Percentiles rank a stretch among this genome's conserved stretches.
phyloP scores from a whole-genome alignment of 2,888 invertebrate genomes.

The Nesidiocoris tenuis region DNA sequence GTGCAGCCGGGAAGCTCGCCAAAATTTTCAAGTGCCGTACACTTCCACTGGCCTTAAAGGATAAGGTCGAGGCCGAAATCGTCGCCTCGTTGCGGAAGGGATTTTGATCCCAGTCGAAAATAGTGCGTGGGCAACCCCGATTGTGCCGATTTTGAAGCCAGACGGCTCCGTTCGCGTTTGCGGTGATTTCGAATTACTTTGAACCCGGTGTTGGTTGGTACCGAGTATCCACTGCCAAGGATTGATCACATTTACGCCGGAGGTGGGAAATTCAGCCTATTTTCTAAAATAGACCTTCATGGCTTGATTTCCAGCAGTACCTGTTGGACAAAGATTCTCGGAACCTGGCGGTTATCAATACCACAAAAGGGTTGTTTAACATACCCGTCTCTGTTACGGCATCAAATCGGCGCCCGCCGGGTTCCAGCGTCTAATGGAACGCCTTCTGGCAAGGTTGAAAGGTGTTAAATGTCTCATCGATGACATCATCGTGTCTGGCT shows the following conservation, averaged over 20 bases:
- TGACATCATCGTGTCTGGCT: constrained; percentile 31
- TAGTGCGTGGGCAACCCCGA: constrained; percentile 53
- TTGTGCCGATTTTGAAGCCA: constrained; percentile 53
- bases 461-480: constrained; percentile 28
- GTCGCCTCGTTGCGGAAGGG: constrained; percentile 47
- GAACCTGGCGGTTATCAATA: constrained; percentile 51
- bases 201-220: constrained; percentile 51
- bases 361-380: constrained; percentile 52
- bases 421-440: constrained; percentile 40
- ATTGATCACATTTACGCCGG: constrained; percentile 49
- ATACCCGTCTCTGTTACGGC: constrained; percentile 51
- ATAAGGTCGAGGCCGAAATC: constrained; percentile 50
- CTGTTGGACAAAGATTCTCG: constrained; percentile 51
- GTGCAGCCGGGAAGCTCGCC: constrained; percentile 34
- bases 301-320: constrained; percentile 54
- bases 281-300: constrained; percentile 54
- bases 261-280: constrained; percentile 52
- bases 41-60: constrained; percentile 50
- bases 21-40: constrained; percentile 49
- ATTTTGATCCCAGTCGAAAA: constrained; percentile 28
- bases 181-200: constrained; percentile 53
- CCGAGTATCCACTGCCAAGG: constrained; percentile 50
- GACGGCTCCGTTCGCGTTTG: constrained; percentile 53
- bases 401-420: constrained; percentile 50
- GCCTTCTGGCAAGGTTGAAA: constrained; percentile 1